phyloP scores from a whole-genome alignment of 2,113 vertebrate species.

The Semnornis frantzii region DNA sequence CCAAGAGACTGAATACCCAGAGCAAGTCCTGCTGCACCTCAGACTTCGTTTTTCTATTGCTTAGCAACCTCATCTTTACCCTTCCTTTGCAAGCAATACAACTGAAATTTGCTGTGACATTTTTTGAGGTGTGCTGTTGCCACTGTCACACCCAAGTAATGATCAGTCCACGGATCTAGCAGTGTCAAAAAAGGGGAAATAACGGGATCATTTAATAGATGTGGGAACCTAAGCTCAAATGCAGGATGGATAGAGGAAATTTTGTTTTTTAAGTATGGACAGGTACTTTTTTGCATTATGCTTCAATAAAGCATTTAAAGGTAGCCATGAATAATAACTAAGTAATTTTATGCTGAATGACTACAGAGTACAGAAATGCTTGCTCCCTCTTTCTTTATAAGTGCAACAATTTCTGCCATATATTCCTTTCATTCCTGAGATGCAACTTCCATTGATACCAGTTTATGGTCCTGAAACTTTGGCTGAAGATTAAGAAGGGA shows the following conservation, averaged over 20 bases:
- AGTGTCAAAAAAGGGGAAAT: not conserved
- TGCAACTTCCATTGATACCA: conserved; percentile 20
- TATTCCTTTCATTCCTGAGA: conserved; percentile 39
- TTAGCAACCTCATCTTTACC: not conserved
- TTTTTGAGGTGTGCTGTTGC: rapidly evolving
- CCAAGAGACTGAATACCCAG: not conserved
- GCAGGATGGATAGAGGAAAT: not conserved
- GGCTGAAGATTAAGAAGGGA: conserved; percentile 22
- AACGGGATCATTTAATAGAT: not conserved
- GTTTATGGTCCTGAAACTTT: conserved; percentile 57
- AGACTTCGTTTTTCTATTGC: not conserved
- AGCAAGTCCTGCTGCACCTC: not conserved
- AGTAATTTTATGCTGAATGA: conserved; percentile 70
- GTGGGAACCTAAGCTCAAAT: not conserved
- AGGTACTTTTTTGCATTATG: conserved; percentile 56
- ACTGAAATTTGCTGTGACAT: not conserved
- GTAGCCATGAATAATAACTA: conserved; percentile 67
- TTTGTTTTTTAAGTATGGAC: conserved; percentile 9
- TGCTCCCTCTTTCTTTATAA: not conserved
- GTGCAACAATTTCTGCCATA: conserved; percentile 48
- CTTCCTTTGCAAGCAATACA: not conserved
- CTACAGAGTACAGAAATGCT: conserved; percentile 33
- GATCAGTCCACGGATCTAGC: not conserved
- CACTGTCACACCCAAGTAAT: not conserved
- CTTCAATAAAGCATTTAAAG: conserved; percentile 68